Conservation (phyloP, 2,888 invertebrate species). For the Matsumyia berberina region DNA sequence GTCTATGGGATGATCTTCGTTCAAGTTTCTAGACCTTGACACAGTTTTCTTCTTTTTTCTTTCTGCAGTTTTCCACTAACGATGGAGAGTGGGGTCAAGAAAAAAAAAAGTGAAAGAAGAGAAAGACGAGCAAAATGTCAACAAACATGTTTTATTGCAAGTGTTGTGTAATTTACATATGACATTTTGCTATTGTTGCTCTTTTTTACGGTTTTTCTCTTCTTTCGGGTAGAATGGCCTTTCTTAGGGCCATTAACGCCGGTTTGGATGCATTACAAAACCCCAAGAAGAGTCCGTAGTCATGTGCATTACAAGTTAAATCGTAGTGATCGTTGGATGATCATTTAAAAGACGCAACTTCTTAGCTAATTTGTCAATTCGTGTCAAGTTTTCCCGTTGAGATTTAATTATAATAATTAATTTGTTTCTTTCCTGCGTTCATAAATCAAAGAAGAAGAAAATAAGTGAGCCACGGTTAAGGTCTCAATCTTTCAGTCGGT, state of each 20-base stretch:
- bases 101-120: constrained; percentile 45
- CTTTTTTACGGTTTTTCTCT: constrained; percentile 19
- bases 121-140: constrained; percentile 48
- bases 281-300: not conserved
- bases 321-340: constrained; percentile 40
- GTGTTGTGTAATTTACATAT: constrained; percentile 40
- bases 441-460: constrained; percentile 5
- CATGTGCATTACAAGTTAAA: constrained; percentile 48
- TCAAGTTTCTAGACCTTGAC: constrained; percentile 69
- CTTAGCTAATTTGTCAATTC: not conserved
- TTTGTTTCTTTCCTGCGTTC: not conserved
- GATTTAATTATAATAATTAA: not conserved
- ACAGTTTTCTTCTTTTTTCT: constrained; percentile 51
- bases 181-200: constrained; percentile 43
- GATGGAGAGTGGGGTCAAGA: constrained; percentile 28
- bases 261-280: constrained; percentile 62
- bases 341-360: constrained; percentile 20
- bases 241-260: constrained; percentile 62
- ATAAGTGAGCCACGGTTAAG: constrained; percentile 33
- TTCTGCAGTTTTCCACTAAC: constrained; percentile 28
- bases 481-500: constrained; percentile 29
- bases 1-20: constrained; percentile 39
- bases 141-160: constrained; percentile 49
- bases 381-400: too few relatives aligned
- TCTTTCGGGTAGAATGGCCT: constrained; percentile 43